Percentiles rank a stretch among this genome's conserved stretches.
Evolutionary conservation across 30 jellyfish, hydroid and myxozoan species (phyloP).

Genomic region (Pelagia noctiluca): DNA sequence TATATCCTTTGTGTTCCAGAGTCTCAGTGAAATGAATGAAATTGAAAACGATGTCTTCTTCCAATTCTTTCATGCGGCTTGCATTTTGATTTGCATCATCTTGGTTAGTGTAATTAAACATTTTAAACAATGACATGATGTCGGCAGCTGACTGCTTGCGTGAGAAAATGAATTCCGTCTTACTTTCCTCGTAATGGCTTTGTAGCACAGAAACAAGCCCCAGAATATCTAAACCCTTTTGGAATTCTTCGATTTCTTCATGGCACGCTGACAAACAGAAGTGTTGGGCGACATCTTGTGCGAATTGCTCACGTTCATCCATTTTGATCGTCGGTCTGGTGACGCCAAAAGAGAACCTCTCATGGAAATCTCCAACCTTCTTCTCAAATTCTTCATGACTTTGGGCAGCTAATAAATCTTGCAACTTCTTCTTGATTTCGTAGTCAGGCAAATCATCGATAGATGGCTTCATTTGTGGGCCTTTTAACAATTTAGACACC

Average conservation of each 20-base stretch:
- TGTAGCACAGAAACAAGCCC: slow-evolving; percentile 10
- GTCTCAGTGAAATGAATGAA: not conserved
- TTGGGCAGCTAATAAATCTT: not conserved
- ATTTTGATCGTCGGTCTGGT: not conserved
- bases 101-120: not conserved
- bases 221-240: not conserved
- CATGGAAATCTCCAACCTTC: not conserved
- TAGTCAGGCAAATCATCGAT: not conserved
- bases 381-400: not conserved
- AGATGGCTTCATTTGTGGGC: not conserved
- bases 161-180: not conserved
- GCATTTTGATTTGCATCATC: not conserved
- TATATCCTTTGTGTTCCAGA: not conserved
- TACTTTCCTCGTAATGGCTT: slow-evolving; percentile 16
- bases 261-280: not conserved
- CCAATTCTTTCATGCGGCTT: not conserved
- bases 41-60: slow-evolving; percentile 2
- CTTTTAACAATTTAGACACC: not conserved
- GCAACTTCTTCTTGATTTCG: not conserved
- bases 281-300: not conserved
- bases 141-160: not conserved
- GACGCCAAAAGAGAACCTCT: not conserved
- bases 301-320: not conserved
- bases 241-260: not conserved
- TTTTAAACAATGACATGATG: not conserved